Percentiles rank a stretch among this genome's conserved stretches.
Conservation (phyloP, 2,113 vertebrate species). For the Callionymus lyra region DNA sequence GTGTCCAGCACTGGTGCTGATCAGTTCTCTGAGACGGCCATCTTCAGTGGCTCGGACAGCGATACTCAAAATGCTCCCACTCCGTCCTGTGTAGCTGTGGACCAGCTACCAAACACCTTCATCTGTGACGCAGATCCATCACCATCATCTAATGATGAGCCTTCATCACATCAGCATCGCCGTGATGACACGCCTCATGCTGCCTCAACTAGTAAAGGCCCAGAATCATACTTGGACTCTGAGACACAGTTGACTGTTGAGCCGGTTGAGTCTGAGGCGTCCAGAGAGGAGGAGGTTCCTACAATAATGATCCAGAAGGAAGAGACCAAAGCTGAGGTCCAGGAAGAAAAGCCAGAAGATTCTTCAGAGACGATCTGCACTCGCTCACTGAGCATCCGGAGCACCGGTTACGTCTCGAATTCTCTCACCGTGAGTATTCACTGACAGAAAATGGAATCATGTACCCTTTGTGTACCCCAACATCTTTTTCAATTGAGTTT, state of each 20-base stretch:
- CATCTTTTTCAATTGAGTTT: background rate
- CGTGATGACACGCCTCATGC: background rate
- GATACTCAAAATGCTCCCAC: constrained; percentile 23
- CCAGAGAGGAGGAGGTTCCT: no score
- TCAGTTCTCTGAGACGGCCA: constrained; percentile 34
- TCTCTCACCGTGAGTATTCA: constrained; percentile 48
- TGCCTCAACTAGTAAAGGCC: background rate
- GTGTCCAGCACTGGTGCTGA: constrained; percentile 44
- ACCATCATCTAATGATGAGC: background rate
- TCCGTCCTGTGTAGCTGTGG: constrained; percentile 2
- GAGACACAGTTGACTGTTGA: constrained; percentile 1
- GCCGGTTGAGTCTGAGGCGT: background rate
- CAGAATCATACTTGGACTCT: background rate
- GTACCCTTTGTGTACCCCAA: no score
- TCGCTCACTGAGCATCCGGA: constrained; percentile 33
- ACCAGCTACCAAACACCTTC: background rate
- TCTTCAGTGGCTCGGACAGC: constrained; percentile 44
- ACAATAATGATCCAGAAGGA: background rate
- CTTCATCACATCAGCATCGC: constrained; percentile 1
- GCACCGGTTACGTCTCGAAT: constrained; percentile 27
- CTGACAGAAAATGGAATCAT: background rate
- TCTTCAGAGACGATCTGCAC: background rate
- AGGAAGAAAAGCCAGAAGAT: constrained; percentile 2
- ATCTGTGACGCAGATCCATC: constrained; percentile 7
- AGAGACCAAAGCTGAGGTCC: background rate